phyloP scores from a whole-genome alignment of 2,113 vertebrate genomes.

The Thalassarche chlororhynchos region DNA sequence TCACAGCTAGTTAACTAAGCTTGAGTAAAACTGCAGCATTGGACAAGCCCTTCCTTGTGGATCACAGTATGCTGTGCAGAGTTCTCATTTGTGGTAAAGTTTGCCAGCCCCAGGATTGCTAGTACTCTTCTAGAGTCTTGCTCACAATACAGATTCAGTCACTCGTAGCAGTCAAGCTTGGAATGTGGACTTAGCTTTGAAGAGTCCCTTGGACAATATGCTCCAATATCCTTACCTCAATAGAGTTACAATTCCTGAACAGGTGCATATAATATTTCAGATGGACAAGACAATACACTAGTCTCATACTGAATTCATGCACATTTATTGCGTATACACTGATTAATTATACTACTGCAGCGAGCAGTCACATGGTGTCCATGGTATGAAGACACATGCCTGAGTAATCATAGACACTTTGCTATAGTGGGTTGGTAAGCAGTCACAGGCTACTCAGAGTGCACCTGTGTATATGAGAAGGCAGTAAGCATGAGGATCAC shows the following conservation, averaged over 20 bases:
- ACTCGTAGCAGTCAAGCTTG: not conserved
- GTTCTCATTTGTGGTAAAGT: not conserved
- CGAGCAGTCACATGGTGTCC: not conserved
- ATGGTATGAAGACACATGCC: not conserved
- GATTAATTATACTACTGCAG: not conserved
- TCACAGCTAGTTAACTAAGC: not conserved
- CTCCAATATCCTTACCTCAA: not conserved
- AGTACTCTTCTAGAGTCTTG: not conserved
- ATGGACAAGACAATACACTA: not conserved
- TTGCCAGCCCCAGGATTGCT: not conserved
- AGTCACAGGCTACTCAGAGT: not conserved
- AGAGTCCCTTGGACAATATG: not conserved
- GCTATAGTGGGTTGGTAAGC: not conserved
- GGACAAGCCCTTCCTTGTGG: not conserved
- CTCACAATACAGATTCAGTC: not conserved
- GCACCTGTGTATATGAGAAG: not conserved
- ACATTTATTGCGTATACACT: not conserved
- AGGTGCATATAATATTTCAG: not conserved
- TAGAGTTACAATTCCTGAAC: not conserved
- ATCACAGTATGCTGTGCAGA: not conserved
- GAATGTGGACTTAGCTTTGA: not conserved
- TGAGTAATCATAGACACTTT: not conserved
- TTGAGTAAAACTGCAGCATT: not conserved
- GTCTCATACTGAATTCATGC: not conserved
- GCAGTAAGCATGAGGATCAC: not conserved